Evolutionary conservation across 2,797 vertebrate genomes (phyloP), one percentile per base, ranked within the genome.

Genomic region (Myotis vivesi): DNA sequence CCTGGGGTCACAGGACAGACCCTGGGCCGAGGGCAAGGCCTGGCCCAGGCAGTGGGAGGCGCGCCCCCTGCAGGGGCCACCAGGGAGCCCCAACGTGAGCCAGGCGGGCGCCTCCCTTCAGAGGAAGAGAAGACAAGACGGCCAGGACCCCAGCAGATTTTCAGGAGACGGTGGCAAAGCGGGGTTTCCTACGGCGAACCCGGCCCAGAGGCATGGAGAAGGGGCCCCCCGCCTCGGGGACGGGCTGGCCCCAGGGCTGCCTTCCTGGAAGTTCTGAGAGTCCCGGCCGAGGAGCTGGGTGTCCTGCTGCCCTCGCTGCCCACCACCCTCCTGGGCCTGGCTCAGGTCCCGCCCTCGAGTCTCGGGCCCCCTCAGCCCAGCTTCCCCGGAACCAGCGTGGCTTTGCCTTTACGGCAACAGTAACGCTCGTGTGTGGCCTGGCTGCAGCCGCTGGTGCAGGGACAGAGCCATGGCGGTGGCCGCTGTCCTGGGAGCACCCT

Each of bases 1-100:
- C 77, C 98, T 99, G 28, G 41, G 17, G 86, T 33, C 77, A 94
- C 8, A 68, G 4, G 51, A 53, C 28, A 73, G 72, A 15, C 41
- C 22, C 7, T 2, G 0, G 3, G 7, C 17, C 36, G 8, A 10
- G 13, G 59, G 49, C 36, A 2, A 16, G 80, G 25, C 30, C 20
- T 13, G 46, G 15, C 69, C 30, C 20, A 5, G 11, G 36, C 20
- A 6, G 2, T 36, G 83, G 66, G 28, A 15, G 28, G 25, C 0
- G 2, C 0, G 4, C 7, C 17, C 30, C 0, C 0, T 8, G n/a
- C 1, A 11, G 81, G 16, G 16, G 44, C 19, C n/a, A 0, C 59
- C 17, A 2, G 55, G 33, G 2, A 12, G 5, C 33, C 71, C 9
- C 3, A n/a, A 17, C 11, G 0, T 2, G 2, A 17, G 28, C 13